phyloP scores from a whole-genome alignment of 2,797 vertebrate species.

The Enteromius argenteus region DNA sequence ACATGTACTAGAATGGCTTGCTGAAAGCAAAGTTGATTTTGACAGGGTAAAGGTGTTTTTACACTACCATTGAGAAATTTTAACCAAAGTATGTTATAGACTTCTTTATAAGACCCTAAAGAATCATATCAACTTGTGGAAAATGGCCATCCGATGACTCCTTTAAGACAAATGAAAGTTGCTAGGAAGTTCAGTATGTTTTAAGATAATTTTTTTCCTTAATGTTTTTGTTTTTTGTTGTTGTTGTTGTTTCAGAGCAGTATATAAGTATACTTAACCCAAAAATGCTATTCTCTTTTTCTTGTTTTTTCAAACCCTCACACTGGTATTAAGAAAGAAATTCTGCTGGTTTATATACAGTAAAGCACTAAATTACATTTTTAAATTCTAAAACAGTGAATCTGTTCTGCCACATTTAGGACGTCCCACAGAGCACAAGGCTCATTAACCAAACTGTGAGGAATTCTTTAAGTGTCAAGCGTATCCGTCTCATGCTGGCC shows the following conservation, averaged over 20 bases:
- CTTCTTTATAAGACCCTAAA: too few species aligned
- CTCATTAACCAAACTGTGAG: conserved; percentile 16
- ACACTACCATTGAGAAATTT: too few species aligned
- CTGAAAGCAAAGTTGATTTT: too few species aligned
- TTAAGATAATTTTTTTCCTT: conserved; percentile 8
- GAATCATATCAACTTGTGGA: too few species aligned
- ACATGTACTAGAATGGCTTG: too few species aligned
- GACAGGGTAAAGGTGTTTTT: too few species aligned
- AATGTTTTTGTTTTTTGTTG: background rate
- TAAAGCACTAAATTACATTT: background rate
- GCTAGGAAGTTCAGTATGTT: conserved; percentile 37
- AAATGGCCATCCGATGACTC: too few species aligned
- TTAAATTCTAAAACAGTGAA: background rate
- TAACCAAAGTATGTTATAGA: too few species aligned
- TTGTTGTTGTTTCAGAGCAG: background rate
- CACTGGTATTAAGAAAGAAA: background rate
- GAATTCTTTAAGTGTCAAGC: conserved; percentile 26
- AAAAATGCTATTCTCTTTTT: background rate
- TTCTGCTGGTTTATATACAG: background rate
- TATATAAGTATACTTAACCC: background rate
- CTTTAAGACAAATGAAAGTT: background rate
- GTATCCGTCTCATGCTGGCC: conserved; percentile 16
- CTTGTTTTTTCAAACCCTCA: background rate
- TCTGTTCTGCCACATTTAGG: background rate
- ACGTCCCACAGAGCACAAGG: conserved; percentile 7